These are phyloP conservation scores for Chelonoidis abingdonii DNA, from an alignment of 2,113 vertebrate species.

Conservation along the genomic window DNA sequence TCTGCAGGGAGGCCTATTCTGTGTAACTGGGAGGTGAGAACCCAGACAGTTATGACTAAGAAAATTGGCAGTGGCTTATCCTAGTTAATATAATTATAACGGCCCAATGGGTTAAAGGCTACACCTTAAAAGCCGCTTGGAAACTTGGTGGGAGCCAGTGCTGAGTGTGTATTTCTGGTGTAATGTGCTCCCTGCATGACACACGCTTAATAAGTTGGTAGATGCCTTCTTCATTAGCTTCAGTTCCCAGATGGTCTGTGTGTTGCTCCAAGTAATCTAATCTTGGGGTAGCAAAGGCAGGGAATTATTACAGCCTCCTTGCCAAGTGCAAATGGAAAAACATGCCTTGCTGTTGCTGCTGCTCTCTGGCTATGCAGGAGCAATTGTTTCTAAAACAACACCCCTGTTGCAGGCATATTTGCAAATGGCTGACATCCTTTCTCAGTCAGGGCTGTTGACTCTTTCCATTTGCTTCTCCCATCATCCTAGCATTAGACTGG, in stretches of 20 bases:
- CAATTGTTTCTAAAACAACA: background rate
- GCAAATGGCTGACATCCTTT: background rate
- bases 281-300: background rate
- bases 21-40: background rate
- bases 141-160: rapidly evolving
- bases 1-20: background rate
- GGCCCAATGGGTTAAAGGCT: background rate
- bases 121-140: background rate
- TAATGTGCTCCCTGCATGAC: background rate
- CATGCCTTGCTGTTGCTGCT: too few relatives aligned
- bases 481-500: background rate
- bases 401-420: background rate
- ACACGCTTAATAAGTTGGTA: rapidly evolving
- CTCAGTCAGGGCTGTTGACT: background rate
- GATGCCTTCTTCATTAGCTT: rapidly evolving
- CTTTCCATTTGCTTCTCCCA: background rate
- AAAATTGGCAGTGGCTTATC: rapidly evolving
- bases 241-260: background rate
- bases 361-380: background rate
- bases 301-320: background rate
- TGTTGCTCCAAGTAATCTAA: background rate
- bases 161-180: background rate
- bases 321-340: background rate
- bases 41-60: background rate
- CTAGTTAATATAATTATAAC: background rate